Conservation (phyloP, 1,140 invertebrate genomes). For the Drosophila lowei region DNA sequence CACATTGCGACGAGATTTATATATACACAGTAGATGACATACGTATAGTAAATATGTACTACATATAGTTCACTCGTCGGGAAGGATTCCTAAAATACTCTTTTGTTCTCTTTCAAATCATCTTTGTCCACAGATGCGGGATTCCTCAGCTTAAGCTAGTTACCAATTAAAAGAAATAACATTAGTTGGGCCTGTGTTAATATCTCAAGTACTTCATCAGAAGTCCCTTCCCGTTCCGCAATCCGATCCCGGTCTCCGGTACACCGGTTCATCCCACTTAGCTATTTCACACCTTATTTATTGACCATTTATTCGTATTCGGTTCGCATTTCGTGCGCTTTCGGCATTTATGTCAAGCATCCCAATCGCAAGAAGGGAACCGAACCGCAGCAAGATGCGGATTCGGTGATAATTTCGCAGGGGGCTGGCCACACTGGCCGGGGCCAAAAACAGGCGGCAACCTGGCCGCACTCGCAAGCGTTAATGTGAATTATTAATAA, state of each 20-base stretch:
- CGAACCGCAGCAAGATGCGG: constrained; percentile 48
- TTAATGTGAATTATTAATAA: constrained; percentile 83
- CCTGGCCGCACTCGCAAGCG: constrained; percentile 79
- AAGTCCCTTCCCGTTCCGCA: background rate
- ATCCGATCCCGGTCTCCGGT: constrained; percentile 11
- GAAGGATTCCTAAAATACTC: too few species aligned
- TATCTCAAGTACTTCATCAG: constrained; percentile 36
- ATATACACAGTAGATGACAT: too few species aligned
- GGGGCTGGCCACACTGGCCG: constrained; percentile 67
- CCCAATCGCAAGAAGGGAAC: constrained; percentile 18
- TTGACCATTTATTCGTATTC: constrained; percentile 57
- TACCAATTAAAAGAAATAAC: constrained; percentile 59
- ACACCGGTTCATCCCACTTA: constrained; percentile 52
- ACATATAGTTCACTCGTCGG: too few species aligned
- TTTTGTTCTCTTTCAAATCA: too few species aligned
- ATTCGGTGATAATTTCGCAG: constrained; percentile 51
- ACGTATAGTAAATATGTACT: too few species aligned
- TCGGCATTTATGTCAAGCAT: constrained; percentile 76
- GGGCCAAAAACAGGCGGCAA: constrained; percentile 60
- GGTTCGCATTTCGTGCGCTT: constrained; percentile 70
- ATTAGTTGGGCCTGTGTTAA: constrained; percentile 33
- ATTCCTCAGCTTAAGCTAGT: background rate
- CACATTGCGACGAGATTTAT: too few species aligned
- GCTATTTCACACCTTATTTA: constrained; percentile 83
- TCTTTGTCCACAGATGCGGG: too few species aligned